phyloP scores from a whole-genome alignment of 2,113 vertebrate species.

The Fregetta grallaria region DNA sequence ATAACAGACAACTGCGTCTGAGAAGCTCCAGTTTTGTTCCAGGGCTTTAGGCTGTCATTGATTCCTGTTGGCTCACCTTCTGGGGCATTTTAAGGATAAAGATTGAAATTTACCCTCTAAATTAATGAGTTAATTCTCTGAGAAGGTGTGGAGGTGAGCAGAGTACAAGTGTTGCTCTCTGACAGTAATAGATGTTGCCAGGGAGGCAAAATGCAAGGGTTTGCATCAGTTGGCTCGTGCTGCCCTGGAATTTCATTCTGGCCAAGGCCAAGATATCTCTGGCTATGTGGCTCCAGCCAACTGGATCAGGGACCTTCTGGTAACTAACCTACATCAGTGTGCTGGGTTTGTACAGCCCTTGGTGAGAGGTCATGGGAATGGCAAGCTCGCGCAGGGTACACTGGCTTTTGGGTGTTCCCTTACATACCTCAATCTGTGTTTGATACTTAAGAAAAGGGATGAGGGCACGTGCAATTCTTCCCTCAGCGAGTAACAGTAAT shows the following conservation, averaged over 20 bases:
- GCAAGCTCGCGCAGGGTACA: accelerated
- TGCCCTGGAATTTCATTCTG: background rate
- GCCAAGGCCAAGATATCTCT: background rate
- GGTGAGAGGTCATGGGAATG: background rate
- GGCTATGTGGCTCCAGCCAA: background rate
- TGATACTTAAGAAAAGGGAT: background rate
- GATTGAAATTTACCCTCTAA: background rate
- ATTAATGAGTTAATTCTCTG: background rate
- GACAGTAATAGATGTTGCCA: background rate
- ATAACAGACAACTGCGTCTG: background rate
- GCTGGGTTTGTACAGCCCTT: background rate
- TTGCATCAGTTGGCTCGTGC: background rate
- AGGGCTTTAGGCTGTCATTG: background rate
- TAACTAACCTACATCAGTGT: background rate
- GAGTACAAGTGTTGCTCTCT: background rate
- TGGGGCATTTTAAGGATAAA: background rate
- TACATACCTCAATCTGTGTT: background rate
- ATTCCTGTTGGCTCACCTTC: background rate
- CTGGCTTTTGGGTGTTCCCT: background rate
- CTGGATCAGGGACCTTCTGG: background rate
- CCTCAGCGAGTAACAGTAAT: background rate
- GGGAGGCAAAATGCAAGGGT: background rate
- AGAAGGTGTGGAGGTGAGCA: background rate
- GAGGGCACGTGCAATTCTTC: background rate
- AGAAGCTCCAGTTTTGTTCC: background rate